Evolutionary conservation across 2,888 invertebrate genomes (phyloP), one percentile per base, ranked within the genome.

Genomic region (Pseudococcus longispinus): DNA sequence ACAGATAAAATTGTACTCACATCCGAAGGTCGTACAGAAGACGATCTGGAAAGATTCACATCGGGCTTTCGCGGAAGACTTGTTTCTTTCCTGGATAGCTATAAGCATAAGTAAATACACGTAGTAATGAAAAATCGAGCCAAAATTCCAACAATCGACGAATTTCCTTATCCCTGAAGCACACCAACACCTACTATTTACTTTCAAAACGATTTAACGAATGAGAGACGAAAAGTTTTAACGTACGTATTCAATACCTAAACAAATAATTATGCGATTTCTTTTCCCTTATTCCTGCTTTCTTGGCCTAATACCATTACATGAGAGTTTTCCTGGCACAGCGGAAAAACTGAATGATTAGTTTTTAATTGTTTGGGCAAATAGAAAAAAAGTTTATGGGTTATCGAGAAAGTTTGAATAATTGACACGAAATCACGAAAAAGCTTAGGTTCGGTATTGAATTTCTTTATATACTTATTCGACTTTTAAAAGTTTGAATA

Each of bases 1-100:
- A 3, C 8, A 26, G 1, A 13, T 9, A 26, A 29, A 42, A 84
- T 60, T 29, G 44, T 86, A 86, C 86, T 86, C 23, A 86, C 86
- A 77, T 86, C 86, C 11, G 86, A 51, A 26, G 86, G 86, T 37
- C 86, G 70, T 15, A 86, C 86, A 20, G 86, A 86, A 8, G 86
- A 86, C n/a, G 86, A 77, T 77, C 46, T 85, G n/a, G 37, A 88
- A 29, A 87, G 85, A 83, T 87, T 87, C 20, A 87, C 70, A 70
- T 74, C 86, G n/a, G 77, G 37, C 44, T 77, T 86, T 77, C 80
- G 77, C 3, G 86, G 80, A 77, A 51, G 80, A 86, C 77, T 51
- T 26, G 77, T 51, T 51, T 86, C 86, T 32, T 86, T 86, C 51
- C 86, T 86, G 6, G 86, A 86, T 6, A 86, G 32, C 86, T 86